A percentile compares a stretch with the other conserved stretches of the same genome.
Evolutionary conservation across 2,888 invertebrate genomes (phyloP).

Genomic region (Oxyteleia sp.): DNA sequence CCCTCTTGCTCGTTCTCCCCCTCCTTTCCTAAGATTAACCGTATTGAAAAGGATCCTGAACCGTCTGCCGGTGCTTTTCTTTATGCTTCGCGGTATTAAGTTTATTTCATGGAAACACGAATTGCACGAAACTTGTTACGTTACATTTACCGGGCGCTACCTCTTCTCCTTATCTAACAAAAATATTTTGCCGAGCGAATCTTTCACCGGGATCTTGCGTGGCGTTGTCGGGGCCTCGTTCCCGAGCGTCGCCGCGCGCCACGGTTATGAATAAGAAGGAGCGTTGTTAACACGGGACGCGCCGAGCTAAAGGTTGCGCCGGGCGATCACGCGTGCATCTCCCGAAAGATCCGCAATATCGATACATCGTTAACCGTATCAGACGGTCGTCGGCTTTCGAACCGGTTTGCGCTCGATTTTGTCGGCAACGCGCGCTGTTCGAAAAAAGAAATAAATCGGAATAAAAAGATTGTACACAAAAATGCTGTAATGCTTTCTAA

Average conservation of each 20-base stretch:
- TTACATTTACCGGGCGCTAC: conserved; percentile 55
- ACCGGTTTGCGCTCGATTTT: conserved; percentile 1
- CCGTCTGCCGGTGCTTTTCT: conserved; percentile 5
- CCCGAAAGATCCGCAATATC: conserved; percentile 40
- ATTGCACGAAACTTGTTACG: conserved; percentile 55
- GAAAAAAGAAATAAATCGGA: neutral
- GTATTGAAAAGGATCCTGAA: conserved; percentile 8
- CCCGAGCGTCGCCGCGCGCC: conserved; percentile 1
- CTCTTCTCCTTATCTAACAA: conserved; percentile 40
- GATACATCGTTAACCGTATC: conserved; percentile 72
- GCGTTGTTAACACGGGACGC: conserved; percentile 20
- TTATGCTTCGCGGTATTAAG: conserved; percentile 10
- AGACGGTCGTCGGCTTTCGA: neutral
- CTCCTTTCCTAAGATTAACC: neutral
- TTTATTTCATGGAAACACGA: conserved; percentile 50
- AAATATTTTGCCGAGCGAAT: conserved; percentile 49
- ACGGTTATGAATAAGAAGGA: conserved; percentile 53
- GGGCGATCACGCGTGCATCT: conserved; percentile 74
- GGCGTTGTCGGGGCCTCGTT: conserved; percentile 6
- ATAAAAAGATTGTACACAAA: too few relatives aligned
- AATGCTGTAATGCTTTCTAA: too few relatives aligned
- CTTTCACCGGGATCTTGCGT: conserved; percentile 32
- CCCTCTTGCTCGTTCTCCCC: neutral
- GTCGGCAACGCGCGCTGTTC: neutral
- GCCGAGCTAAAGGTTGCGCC: conserved; percentile 43